These are phyloP conservation scores for Phataginus tetradactyla DNA, from an alignment of 2,797 vertebrate genomes.

Conservation along the genomic window DNA sequence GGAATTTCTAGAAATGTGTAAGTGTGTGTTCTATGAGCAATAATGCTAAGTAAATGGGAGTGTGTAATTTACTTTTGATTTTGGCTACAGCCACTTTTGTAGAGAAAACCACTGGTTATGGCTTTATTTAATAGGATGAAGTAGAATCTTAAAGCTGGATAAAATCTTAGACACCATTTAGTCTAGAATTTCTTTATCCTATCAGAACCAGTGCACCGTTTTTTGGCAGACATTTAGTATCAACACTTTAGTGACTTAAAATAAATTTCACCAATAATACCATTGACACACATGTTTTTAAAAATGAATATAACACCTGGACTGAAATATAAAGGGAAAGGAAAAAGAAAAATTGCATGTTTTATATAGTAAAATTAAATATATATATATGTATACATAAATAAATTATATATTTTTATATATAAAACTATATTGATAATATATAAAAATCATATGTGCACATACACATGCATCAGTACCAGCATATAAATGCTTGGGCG, in stretches of 20 bases:
- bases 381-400: not conserved
- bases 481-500: not conserved
- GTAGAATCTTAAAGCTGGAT: not conserved
- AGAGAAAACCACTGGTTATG: slow-evolving; percentile 1
- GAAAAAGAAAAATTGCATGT: not conserved
- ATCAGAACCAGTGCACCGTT: not conserved
- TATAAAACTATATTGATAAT: not conserved
- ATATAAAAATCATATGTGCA: not conserved
- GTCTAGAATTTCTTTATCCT: not conserved
- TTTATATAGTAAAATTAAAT: not conserved
- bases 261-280: not conserved
- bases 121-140: slow-evolving; percentile 3
- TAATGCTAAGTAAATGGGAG: slow-evolving; percentile 27
- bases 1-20: slow-evolving; percentile 47
- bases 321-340: slow-evolving; percentile 13
- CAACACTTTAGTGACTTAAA: not conserved
- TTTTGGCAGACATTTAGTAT: not conserved
- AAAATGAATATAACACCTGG: not conserved
- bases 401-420: not conserved
- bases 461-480: not conserved
- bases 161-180: not conserved
- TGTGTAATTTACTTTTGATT: slow-evolving; percentile 52
- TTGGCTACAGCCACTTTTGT: slow-evolving; percentile 19
- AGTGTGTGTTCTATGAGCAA: slow-evolving; percentile 18
- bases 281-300: not conserved